A percentile compares a stretch with the other conserved stretches of the same genome.
Evolutionary conservation across 2,113 vertebrate species (phyloP).

Genomic region (Phaetusa simplex): DNA sequence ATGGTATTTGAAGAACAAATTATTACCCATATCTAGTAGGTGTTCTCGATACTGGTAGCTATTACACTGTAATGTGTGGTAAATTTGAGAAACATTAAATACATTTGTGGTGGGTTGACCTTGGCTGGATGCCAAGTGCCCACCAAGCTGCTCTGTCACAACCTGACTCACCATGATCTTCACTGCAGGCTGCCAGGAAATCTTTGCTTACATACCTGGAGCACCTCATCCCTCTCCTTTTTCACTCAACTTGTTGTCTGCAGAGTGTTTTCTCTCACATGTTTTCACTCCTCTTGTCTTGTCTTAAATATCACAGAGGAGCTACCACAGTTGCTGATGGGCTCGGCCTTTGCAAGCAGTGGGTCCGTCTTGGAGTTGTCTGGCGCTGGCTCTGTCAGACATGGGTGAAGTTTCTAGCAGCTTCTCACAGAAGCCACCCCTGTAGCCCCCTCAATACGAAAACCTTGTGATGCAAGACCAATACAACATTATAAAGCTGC

Average conservation of each 20-base stretch:
- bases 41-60: neutral
- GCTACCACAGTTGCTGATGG: fast-evolving
- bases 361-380: neutral
- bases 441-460: neutral
- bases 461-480: neutral
- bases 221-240: neutral
- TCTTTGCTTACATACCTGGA: fast-evolving
- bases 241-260: neutral
- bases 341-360: neutral
- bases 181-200: fast-evolving
- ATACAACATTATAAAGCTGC: neutral
- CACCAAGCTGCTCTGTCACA: neutral
- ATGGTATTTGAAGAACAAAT: neutral
- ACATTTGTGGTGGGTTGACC: neutral
- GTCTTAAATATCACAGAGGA: neutral
- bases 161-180: neutral
- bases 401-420: neutral
- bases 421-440: neutral
- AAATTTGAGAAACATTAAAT: neutral
- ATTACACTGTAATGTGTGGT: neutral
- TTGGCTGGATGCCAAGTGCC: neutral
- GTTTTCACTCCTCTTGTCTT: neutral
- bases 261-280: neutral
- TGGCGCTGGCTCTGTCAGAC: neutral
- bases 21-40: neutral